Evolutionary conservation across 2,797 vertebrate species (phyloP), one percentile per base, ranked within the genome.

Genomic region (Trematomus bernacchii): DNA sequence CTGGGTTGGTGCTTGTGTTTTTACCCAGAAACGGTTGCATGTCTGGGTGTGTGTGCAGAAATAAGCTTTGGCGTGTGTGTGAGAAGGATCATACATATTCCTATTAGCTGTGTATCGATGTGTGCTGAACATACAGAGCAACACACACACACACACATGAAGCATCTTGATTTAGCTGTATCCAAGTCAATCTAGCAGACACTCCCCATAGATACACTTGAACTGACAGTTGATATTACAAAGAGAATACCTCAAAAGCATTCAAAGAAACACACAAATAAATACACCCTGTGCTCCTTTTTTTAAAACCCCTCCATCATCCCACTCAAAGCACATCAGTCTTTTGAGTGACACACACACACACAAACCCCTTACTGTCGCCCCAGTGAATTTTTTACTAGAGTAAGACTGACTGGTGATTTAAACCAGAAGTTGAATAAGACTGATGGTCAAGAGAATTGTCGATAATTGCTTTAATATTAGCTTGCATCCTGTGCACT

Each of bases 81-180:
- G 21, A 48, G 54, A 33, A n/a, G 66, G 7, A 80, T 89, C 71
- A 85, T 86, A 87, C 84, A 90, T 91, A 87, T 86, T 90, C 62
- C 71, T 61, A 62, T 91, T 84, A 76, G 76, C 80, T 73, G 71
- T 66, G 65, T 72, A 63, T 75, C 13, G 23, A 66, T 54, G 50
- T 54, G 62, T 33, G 58, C 76, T 69, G 80, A 82, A 77, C 71
- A 77, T 70, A 87, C 71, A 78, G 55, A 64, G 33, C 23, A 72
- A 40, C 65, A 67, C 51, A 57, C 40, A 44, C n/a, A 52, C 27
- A 23, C 23, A 23, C 23, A 21, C 21, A 66, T 18, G 64, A 73
- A 67, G 47, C 27, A 47, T 80, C 61, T 73, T 18, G 10, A 53
- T 67, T 74, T 69, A 69, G 68, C 73, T 73, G 33, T 67, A 33